Conservation (phyloP, 2,797 vertebrate genomes). For the Hippopotamyrus pictus region DNA sequence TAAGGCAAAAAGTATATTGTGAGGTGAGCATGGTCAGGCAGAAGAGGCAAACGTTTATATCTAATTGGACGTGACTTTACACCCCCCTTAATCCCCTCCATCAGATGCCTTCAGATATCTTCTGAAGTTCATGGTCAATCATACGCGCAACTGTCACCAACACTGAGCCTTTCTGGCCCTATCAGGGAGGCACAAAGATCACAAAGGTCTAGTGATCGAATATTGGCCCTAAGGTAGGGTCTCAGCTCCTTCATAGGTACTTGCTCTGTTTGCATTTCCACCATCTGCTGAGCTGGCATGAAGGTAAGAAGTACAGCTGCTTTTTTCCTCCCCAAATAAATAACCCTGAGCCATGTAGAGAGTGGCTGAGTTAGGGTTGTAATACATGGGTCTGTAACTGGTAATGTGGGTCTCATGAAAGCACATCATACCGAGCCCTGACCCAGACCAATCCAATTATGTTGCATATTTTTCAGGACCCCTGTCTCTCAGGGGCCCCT, state of each 20-base stretch:
- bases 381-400: neutral
- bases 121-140: neutral
- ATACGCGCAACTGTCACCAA: neutral
- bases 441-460: neutral
- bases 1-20: neutral
- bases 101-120: neutral
- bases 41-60: neutral
- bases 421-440: neutral
- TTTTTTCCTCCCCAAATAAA: neutral
- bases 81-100: neutral
- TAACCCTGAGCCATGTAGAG: neutral
- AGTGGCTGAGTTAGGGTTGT: neutral
- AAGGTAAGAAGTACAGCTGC: neutral
- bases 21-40: neutral
- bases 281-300: neutral
- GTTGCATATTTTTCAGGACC: neutral
- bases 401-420: neutral
- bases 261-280: neutral
- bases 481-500: neutral
- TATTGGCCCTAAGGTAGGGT: neutral
- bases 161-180: neutral
- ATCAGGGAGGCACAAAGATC: neutral
- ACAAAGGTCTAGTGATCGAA: neutral
- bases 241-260: neutral
- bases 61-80: neutral